Conservation (phyloP, 2,888 invertebrate genomes). For the Cartodere bifasciata region DNA sequence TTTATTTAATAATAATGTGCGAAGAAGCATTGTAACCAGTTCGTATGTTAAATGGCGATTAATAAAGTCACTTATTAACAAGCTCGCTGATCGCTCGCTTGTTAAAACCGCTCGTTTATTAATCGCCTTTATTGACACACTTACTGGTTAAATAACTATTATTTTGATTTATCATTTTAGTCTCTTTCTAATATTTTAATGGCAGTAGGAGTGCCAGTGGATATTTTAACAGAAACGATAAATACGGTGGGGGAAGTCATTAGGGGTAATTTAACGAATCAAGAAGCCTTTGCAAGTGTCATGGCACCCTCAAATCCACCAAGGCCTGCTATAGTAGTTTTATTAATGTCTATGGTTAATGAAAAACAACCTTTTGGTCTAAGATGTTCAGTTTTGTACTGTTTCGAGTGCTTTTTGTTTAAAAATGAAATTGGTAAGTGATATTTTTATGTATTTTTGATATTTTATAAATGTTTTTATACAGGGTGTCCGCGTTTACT, state of each 20-base stretch:
- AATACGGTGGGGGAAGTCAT: constrained; percentile 91
- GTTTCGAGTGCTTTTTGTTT: constrained; percentile 90
- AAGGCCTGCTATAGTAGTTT: constrained; percentile 83
- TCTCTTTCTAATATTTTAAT: constrained; percentile 82
- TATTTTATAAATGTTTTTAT: no score
- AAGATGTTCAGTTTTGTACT: constrained; percentile 92
- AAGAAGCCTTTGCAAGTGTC: constrained; percentile 80
- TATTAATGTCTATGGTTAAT: constrained; percentile 97
- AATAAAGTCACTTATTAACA: no score
- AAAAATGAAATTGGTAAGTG: constrained; percentile 83
- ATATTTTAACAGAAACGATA: constrained; percentile 92
- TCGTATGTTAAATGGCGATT: no score
- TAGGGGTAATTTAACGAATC: constrained; percentile 78
- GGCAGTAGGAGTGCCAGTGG: constrained; percentile 93
- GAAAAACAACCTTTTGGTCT: constrained; percentile 86
- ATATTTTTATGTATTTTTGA: no score
- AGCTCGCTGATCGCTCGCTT: no score
- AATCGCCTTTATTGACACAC: no score
- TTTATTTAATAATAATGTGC: no score
- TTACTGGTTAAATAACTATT: no score
- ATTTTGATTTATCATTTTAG: no score
- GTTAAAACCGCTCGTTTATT: no score
- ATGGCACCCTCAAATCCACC: constrained; percentile 90
- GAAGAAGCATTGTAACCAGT: no score
- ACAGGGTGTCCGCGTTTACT: no score